These are phyloP conservation scores for Ganaspis sp. DNA, from an alignment of 1,140 invertebrate species.

Conservation along the genomic window DNA sequence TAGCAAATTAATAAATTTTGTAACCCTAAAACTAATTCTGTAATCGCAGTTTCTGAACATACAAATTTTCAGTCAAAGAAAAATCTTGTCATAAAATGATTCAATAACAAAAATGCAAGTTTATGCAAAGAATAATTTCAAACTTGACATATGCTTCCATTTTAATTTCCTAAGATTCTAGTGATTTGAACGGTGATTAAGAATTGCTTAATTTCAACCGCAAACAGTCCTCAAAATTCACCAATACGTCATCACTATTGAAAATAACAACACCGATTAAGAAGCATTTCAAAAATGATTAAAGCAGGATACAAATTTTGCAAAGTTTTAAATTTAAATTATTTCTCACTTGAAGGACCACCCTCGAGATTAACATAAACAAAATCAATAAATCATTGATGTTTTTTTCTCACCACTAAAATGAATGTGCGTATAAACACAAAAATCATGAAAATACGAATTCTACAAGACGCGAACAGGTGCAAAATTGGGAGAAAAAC, in stretches of 20 bases:
- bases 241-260: not conserved
- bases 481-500: conserved; percentile 6
- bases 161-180: not conserved
- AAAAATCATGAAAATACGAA: not conserved
- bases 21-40: no score
- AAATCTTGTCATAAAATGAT: no score
- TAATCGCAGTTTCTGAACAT: no score
- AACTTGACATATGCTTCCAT: conserved; percentile 5
- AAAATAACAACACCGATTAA: not conserved
- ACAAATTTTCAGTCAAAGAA: no score
- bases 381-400: not conserved
- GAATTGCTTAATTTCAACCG: not conserved
- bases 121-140: not conserved
- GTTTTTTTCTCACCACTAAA: not conserved
- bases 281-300: no score
- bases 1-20: no score
- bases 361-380: not conserved
- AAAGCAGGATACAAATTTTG: no score
- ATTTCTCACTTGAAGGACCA: no score
- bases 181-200: not conserved
- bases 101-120: not conserved
- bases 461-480: not conserved
- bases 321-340: no score
- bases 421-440: not conserved
- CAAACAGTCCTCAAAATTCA: not conserved